Percentiles rank a stretch among this genome's conserved stretches.
phyloP scores from a whole-genome alignment of 2,797 vertebrate species.

The Pangasius macronema region DNA sequence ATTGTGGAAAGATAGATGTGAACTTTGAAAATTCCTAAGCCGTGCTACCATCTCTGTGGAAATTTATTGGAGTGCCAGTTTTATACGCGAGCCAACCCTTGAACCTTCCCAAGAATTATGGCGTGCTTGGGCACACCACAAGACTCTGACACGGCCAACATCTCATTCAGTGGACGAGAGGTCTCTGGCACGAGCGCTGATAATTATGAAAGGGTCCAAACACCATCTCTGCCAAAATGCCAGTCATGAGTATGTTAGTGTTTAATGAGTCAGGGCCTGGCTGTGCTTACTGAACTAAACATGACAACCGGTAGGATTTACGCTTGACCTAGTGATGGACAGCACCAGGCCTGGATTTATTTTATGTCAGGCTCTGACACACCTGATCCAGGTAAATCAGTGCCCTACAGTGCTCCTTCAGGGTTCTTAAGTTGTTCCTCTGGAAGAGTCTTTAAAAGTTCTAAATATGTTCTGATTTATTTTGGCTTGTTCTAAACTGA shows the following conservation, averaged over 20 bases:
- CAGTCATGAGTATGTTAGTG: conserved; percentile 31
- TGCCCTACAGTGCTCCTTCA: neutral
- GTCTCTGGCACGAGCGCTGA: conserved; percentile 25
- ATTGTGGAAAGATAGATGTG: conserved; percentile 31
- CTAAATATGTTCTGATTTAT: neutral
- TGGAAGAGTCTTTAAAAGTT: neutral
- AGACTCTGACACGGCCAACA: conserved; percentile 45
- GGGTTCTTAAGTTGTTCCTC: neutral
- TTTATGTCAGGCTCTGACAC: neutral
- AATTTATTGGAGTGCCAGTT: conserved; percentile 56
- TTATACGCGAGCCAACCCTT: conserved; percentile 52
- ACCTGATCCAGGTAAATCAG: neutral
- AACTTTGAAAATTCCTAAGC: conserved; percentile 24
- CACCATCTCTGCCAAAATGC: conserved; percentile 27
- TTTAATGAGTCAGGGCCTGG: conserved; percentile 11
- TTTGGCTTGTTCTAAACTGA: neutral
- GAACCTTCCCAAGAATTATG: conserved; percentile 53
- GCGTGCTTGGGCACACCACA: conserved; percentile 52
- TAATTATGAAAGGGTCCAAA: conserved; percentile 36
- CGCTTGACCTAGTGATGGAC: neutral
- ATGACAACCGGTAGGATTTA: neutral
- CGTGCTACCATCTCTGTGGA: conserved; percentile 34
- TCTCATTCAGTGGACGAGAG: conserved; percentile 46
- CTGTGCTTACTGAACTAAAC: neutral
- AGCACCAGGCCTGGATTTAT: neutral